Conservation (phyloP, 1,140 invertebrate species). For the Maniola jurtina region DNA sequence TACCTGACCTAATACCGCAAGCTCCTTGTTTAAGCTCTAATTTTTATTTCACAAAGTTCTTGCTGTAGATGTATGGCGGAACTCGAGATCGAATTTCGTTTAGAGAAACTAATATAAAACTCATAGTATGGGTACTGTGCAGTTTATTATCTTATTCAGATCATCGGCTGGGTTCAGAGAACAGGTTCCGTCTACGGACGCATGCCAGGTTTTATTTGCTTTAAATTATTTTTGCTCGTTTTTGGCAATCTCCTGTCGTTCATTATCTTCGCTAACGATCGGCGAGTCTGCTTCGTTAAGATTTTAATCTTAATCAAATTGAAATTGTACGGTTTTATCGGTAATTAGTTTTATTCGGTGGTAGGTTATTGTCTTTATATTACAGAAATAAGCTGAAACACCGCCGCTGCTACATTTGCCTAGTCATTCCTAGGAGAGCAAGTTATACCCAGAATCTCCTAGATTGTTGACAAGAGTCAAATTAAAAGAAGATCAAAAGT, state of each 20-base stretch:
- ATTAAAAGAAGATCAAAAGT: too few relatives aligned
- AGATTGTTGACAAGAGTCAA: too few relatives aligned
- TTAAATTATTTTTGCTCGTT: constrained; percentile 70
- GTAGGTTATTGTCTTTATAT: constrained; percentile 52
- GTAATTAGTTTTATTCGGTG: constrained; percentile 13
- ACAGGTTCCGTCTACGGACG: constrained; percentile 54
- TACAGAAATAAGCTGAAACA: too few relatives aligned
- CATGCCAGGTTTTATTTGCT: constrained; percentile 71
- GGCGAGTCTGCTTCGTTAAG: constrained; percentile 55
- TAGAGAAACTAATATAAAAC: too few relatives aligned
- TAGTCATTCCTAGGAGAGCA: too few relatives aligned
- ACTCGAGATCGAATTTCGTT: too few relatives aligned
- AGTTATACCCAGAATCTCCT: too few relatives aligned
- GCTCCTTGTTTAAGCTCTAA: too few relatives aligned
- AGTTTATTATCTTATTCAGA: constrained; percentile 71
- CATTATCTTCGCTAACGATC: constrained; percentile 72
- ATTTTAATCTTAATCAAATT: constrained; percentile 26
- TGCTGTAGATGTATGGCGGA: too few relatives aligned
- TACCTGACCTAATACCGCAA: too few relatives aligned
- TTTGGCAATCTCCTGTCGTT: constrained; percentile 64
- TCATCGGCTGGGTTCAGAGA: constrained; percentile 41
- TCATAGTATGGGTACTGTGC: constrained; percentile 52
- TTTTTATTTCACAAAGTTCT: too few relatives aligned
- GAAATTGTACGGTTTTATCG: constrained; percentile 25
- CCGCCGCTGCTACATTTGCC: too few relatives aligned